phyloP scores from a whole-genome alignment of 2,888 invertebrate species.

The Xestia ashworthii region DNA sequence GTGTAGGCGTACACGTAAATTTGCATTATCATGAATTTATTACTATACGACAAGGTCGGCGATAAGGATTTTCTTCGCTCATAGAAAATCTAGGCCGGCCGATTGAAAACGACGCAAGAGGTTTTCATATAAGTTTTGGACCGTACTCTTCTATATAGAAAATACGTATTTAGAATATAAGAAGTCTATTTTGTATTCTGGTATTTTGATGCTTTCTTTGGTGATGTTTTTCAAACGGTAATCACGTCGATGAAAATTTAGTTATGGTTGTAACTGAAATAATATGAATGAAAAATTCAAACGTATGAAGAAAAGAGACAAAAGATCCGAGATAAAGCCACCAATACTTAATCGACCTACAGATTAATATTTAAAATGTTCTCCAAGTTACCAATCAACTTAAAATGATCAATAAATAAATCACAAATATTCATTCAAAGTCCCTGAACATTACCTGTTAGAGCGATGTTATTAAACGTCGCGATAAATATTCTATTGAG shows the following conservation, averaged over 20 bases:
- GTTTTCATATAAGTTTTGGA: conserved; percentile 28
- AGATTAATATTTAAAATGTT: conserved; percentile 20
- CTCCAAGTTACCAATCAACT: conserved; percentile 1
- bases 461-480: conserved; percentile 5
- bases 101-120: conserved; percentile 44
- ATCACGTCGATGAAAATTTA: neutral
- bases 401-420: conserved; percentile 10
- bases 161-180: neutral
- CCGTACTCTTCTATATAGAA: neutral
- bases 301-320: neutral
- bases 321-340: neutral
- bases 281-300: conserved; percentile 20
- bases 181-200: neutral
- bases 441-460: conserved; percentile 19
- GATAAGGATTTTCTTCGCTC: conserved; percentile 63
- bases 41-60: conserved; percentile 61
- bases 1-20: conserved; percentile 50
- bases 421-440: conserved; percentile 4
- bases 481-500: conserved; percentile 22
- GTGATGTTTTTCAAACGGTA: neutral
- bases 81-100: conserved; percentile 61
- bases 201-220: neutral
- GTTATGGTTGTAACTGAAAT: conserved; percentile 6
- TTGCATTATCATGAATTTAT: conserved; percentile 61
- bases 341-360: neutral